Evolutionary conservation across 2,888 invertebrate genomes (phyloP).

Genomic region (Hipparchia sbordonii): DNA sequence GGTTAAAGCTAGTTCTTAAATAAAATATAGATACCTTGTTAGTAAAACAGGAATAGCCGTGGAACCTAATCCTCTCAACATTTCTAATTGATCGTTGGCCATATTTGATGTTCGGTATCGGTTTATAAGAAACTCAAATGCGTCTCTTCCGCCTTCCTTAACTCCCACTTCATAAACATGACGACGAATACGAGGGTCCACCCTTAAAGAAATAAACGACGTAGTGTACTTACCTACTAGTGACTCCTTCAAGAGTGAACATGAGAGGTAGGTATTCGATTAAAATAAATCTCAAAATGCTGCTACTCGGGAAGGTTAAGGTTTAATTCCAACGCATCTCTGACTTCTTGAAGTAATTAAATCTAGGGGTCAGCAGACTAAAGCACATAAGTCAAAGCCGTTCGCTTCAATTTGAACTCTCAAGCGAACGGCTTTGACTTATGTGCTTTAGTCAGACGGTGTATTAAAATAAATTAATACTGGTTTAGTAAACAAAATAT

Average conservation of each 20-base stretch:
- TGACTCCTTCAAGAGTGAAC: neutral
- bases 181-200: constrained; percentile 82
- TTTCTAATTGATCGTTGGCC: constrained; percentile 76
- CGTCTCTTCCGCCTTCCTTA: constrained; percentile 79
- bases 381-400: too few relatives aligned
- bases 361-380: too few relatives aligned
- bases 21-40: constrained; percentile 49
- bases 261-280: neutral
- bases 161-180: constrained; percentile 85
- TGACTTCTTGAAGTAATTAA: too few relatives aligned
- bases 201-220: constrained; percentile 51
- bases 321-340: too few relatives aligned
- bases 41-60: constrained; percentile 58
- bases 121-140: constrained; percentile 82
- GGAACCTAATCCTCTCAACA: constrained; percentile 77
- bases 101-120: constrained; percentile 61
- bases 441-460: too few relatives aligned
- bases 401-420: too few relatives aligned
- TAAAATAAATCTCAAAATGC: neutral
- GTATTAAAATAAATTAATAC: too few relatives aligned
- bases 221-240: too few relatives aligned
- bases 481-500: too few relatives aligned
- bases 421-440: too few relatives aligned
- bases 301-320: too few relatives aligned
- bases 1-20: too few relatives aligned